Evolutionary conservation across 2,797 vertebrate genomes (phyloP), one percentile per base, ranked within the genome.

Genomic region (Gymnothorax javanicus): DNA sequence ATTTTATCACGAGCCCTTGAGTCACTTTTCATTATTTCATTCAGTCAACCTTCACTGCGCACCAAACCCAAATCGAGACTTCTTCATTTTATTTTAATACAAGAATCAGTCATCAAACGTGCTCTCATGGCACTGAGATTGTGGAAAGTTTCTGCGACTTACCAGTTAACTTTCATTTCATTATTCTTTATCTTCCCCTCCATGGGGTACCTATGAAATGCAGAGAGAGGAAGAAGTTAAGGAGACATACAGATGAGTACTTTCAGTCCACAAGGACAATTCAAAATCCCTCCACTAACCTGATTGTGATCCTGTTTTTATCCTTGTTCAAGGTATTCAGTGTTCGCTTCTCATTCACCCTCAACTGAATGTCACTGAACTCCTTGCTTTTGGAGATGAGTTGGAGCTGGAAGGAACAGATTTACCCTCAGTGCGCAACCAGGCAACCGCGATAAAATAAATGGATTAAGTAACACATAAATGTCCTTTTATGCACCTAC

Each of bases 161-260:
- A 99, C 99, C 98, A 99, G 93, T 98, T 99, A 73, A 99, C 95
- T 97, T 99, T 99, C 98, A 99, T 99, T 95, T 99, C 96, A 93
- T 94, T 98, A 91, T 95, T 98, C 97, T 97, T 98, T 93, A 99
- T 98, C 92, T 97, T 99, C 92, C 98, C 99, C 60, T 97, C 96
- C 93, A 99, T 94, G 50, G 98, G 97, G 96, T 97, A 99, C 94
- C 98, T 99, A 88, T 58, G 89, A 88, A 90, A 71, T 73, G 3
- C 85, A 90, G 17, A 83, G 1, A 77, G 79, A 81, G 73, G 71
- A 11, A 67, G 52, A 23, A 57, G 9, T 84, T 17, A 82, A 86
- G 17, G 25, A 67, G 83, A 84, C 23, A 64, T 50, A 79, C 54
- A 85, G 75, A 15, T 17, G 58, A 54, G 23, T 54, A 11, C 20